Conservation (phyloP, 2,888 invertebrate genomes). For the Lydus trimaculatus region DNA sequence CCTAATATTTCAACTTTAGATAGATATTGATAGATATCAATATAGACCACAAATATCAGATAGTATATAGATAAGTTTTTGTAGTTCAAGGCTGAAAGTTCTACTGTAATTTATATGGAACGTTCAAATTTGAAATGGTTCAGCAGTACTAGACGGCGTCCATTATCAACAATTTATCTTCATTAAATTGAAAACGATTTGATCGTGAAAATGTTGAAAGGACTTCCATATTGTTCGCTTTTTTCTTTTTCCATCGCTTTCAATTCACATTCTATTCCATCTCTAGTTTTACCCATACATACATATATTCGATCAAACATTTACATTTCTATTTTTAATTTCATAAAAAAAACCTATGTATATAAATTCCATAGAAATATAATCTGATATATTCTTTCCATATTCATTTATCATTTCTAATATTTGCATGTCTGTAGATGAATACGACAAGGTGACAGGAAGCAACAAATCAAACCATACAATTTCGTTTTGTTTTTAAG, state of each 20-base stretch:
- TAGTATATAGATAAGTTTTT: background rate
- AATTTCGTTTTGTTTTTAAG: background rate
- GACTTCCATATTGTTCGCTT: background rate
- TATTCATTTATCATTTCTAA: background rate
- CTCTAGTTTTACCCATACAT: background rate
- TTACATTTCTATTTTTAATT: background rate
- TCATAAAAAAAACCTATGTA: too few species aligned
- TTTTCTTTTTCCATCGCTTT: background rate
- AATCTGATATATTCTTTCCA: background rate
- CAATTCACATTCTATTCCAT: background rate
- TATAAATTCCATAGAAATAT: background rate
- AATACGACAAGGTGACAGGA: background rate
- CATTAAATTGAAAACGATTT: constrained; percentile 8
- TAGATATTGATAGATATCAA: background rate
- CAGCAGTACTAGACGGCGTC: background rate
- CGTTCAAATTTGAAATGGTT: constrained; percentile 3
- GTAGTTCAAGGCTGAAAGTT: constrained; percentile 1
- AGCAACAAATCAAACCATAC: background rate
- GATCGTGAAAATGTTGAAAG: constrained; percentile 8
- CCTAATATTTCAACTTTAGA: constrained; percentile 2
- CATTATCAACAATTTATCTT: constrained; percentile 10
- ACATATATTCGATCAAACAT: too few species aligned
- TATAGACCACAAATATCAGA: background rate
- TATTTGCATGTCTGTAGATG: background rate
- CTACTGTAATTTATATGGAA: background rate